phyloP scores from a whole-genome alignment of 2,113 vertebrate genomes.

The Trogon surrucura region DNA sequence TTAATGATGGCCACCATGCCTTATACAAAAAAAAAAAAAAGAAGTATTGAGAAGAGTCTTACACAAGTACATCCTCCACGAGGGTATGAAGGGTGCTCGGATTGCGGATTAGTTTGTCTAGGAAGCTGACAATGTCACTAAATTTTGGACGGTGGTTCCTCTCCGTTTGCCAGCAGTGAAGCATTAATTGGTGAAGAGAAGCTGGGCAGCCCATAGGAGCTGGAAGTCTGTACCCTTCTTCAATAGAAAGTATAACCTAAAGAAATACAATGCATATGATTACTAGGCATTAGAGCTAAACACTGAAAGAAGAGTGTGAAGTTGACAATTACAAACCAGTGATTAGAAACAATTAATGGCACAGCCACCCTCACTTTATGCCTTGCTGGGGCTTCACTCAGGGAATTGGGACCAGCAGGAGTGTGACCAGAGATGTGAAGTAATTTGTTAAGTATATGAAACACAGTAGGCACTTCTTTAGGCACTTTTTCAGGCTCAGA shows the following conservation, averaged over 20 bases:
- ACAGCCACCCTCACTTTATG: neutral
- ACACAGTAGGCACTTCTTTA: neutral
- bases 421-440: accelerated
- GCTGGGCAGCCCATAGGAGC: slow-evolving; percentile 95
- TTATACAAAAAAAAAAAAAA: neutral
- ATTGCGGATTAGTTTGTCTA: slow-evolving; percentile 96
- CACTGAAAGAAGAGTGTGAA: neutral
- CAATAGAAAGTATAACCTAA: slow-evolving; percentile 95
- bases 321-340: neutral
- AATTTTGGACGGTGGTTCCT: slow-evolving; percentile 94
- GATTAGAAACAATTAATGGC: neutral
- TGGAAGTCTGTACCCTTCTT: slow-evolving; percentile 95
- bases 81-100: slow-evolving; percentile 91
- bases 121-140: slow-evolving; percentile 91
- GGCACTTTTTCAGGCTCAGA: neutral
- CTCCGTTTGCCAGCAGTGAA: slow-evolving; percentile 98
- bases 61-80: slow-evolving; percentile 93
- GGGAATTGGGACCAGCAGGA: neutral
- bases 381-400: neutral
- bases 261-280: neutral
- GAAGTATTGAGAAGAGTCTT: slow-evolving; percentile 42
- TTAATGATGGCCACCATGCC: neutral
- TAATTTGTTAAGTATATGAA: neutral
- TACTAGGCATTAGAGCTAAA: neutral
- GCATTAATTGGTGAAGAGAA: slow-evolving; percentile 94